These are phyloP conservation scores for Picathartes gymnocephalus DNA, from an alignment of 2,113 vertebrate genomes.

Conservation along the genomic window DNA sequence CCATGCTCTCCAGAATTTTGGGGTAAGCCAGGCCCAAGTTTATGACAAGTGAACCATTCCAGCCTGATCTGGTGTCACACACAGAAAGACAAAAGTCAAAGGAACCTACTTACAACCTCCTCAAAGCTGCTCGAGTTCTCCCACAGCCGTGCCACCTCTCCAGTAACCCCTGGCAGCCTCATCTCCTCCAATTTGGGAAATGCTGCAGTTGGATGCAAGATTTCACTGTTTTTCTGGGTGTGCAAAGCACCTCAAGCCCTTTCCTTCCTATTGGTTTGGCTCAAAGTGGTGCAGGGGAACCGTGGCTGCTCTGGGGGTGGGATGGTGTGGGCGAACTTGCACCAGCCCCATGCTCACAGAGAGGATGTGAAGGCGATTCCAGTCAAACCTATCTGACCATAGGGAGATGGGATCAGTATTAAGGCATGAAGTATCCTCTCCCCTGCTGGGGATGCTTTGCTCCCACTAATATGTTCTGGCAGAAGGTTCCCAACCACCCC, in stretches of 20 bases:
- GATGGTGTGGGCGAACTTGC: accelerated
- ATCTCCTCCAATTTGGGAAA: neutral
- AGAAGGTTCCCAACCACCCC: neutral
- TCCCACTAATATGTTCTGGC: neutral
- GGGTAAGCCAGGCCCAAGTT: neutral
- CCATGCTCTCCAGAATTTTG: neutral
- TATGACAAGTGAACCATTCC: neutral
- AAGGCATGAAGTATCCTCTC: conserved; percentile 57
- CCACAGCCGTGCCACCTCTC: neutral
- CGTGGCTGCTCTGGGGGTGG: neutral
- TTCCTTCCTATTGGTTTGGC: neutral
- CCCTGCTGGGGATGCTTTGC: neutral
- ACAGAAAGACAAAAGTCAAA: neutral
- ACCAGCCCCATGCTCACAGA: neutral
- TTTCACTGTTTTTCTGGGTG: neutral
- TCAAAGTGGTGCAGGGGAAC: neutral
- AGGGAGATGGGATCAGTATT: conserved; percentile 10
- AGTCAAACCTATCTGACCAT: conserved; percentile 17
- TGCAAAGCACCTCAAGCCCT: neutral
- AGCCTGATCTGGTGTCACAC: neutral
- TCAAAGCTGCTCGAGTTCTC: neutral
- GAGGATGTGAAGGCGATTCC: neutral
- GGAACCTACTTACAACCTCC: neutral
- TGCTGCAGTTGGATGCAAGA: neutral
- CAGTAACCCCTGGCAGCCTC: neutral